Evolutionary conservation across 2,113 vertebrate species (phyloP), one percentile per base, ranked within the genome.

Genomic region (Pan paniscus): DNA sequence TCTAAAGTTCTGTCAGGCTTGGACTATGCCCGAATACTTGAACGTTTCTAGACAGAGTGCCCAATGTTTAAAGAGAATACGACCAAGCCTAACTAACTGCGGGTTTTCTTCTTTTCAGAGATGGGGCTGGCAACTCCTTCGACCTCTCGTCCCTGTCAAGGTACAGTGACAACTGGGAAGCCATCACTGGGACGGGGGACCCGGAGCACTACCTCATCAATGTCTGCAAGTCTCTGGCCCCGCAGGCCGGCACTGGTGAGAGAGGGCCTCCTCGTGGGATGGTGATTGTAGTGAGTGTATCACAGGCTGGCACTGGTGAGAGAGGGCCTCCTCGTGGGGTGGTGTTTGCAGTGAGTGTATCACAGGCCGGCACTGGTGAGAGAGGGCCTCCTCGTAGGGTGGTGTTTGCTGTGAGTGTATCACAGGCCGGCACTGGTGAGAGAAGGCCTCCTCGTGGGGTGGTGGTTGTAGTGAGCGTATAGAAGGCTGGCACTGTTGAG

Each of bases 171-270:
- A 99, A 99, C 95, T 99, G 99, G 99, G 99, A 99, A 86, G 99
- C 99, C 0, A 97, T 99, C 75, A 70, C 98, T 2, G 22, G 98
- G 1, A 98, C 98, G 0, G 97, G 96, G 12, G 92, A 98, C 97
- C 90, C 96, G 0, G 79, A 98, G 23, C 99, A 98, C 81, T 99
- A 99, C 97, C 99, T 99, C 94, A 99, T 99, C 97, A 99, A 99
- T 1, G 98, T 99, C 48, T 99, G 99, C 99, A 99, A 99, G 98
- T 99, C 99, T 1, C 98, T 99, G 92, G 98, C 99, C 6, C 99
- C 98, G 0, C 99, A 99, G 70, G 96, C 97, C 8, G 99, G 99
- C 99, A 98, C 98, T 3, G 97, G 99, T 99, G 96, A 98, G 98
- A 75, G 35, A 18, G 27, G 72, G 82, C 2, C 27, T 4, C 7